A percentile compares a stretch with the other conserved stretches of the same genome.
Evolutionary conservation across 2,113 vertebrate genomes (phyloP).

Genomic region (Amphiprion ocellaris): DNA sequence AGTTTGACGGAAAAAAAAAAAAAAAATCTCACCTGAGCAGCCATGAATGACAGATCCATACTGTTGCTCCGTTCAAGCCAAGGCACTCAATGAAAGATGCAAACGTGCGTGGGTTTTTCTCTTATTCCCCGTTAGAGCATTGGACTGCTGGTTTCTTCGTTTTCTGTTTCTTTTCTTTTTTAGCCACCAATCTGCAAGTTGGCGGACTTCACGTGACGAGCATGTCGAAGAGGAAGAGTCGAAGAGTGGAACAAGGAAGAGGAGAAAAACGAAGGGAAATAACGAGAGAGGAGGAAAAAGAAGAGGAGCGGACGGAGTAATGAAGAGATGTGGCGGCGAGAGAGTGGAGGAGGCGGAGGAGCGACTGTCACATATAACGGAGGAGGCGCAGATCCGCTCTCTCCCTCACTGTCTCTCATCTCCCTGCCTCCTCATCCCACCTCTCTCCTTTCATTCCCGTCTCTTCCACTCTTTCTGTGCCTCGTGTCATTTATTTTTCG

Average conservation of each 20-base stretch:
- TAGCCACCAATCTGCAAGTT: slow-evolving; percentile 40
- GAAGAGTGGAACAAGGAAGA: background rate
- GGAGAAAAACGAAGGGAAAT: slow-evolving; percentile 20
- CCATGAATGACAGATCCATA: slow-evolving; percentile 98
- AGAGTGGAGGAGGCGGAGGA: slow-evolving; percentile 34
- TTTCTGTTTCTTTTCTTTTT: background rate
- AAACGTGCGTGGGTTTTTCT: slow-evolving; percentile 35
- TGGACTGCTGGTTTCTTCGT: slow-evolving; percentile 17
- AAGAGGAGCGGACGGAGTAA: slow-evolving; percentile 40
- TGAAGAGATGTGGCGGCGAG: slow-evolving; percentile 47
- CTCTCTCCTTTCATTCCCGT: background rate
- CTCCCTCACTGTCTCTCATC: background rate
- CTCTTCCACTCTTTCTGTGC: background rate
- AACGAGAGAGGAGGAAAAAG: background rate
- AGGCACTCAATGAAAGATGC: slow-evolving; percentile 63
- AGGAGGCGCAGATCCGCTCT: slow-evolving; percentile 47
- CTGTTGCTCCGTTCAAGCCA: slow-evolving; percentile 72
- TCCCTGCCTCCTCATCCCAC: background rate
- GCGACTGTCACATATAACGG: slow-evolving; percentile 47
- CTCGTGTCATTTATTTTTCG: background rate
- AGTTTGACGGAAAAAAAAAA: background rate
- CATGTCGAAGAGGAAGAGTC: slow-evolving; percentile 43
- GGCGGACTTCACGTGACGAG: slow-evolving; percentile 57
- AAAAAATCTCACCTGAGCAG: slow-evolving; percentile 89
- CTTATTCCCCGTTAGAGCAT: slow-evolving; percentile 67